Percentiles rank a stretch among this genome's conserved stretches.
Conservation (phyloP, 2,113 vertebrate species). For the Montifringilla adamsi region DNA sequence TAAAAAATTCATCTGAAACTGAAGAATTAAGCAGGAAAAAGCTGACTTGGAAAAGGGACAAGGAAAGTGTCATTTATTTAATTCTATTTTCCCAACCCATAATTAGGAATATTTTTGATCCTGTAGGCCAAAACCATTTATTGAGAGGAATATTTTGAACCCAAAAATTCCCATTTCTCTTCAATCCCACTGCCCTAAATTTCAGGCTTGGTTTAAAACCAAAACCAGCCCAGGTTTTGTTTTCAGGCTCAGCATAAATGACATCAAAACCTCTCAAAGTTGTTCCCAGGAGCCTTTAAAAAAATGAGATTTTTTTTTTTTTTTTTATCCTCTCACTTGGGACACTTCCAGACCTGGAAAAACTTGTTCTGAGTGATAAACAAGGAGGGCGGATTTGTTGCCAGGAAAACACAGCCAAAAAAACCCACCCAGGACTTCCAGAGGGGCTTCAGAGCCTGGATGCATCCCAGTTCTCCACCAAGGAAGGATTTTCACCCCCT, state of each 20-base stretch:
- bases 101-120: neutral
- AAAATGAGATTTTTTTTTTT: neutral
- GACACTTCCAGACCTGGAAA: slow-evolving; percentile 46
- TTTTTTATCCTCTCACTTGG: neutral
- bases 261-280: neutral
- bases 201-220: neutral
- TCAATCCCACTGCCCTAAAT: neutral
- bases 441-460: neutral
- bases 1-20: neutral
- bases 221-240: neutral
- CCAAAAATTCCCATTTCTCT: neutral
- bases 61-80: accelerated
- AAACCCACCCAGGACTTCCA: neutral
- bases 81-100: neutral
- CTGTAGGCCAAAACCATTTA: neutral
- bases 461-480: neutral
- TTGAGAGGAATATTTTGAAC: neutral
- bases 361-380: slow-evolving; percentile 40
- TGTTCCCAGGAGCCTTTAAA: neutral
- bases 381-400: neutral
- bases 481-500: neutral
- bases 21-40: neutral
- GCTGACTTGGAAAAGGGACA: neutral
- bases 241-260: neutral
- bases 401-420: neutral